A percentile compares a stretch with the other conserved stretches of the same genome.
Evolutionary conservation across 2,113 vertebrate genomes (phyloP).

Genomic region (Hucho hucho): DNA sequence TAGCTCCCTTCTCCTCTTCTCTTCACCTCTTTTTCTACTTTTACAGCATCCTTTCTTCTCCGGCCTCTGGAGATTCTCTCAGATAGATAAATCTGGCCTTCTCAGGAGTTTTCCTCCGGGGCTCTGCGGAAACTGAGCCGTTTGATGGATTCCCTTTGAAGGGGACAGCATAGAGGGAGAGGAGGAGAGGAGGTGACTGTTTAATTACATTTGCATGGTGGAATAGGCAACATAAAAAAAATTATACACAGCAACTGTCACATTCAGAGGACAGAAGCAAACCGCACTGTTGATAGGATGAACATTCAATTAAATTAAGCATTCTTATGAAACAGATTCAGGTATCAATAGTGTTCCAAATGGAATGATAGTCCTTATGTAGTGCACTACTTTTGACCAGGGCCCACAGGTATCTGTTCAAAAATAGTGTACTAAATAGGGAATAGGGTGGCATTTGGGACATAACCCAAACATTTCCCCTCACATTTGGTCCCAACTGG

Average conservation of each 20-base stretch:
- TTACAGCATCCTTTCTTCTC: conserved; percentile 27
- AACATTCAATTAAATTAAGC: background rate
- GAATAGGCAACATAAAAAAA: background rate
- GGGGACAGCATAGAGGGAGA: conserved; percentile 16
- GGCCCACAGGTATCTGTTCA: no score
- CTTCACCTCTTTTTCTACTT: conserved; percentile 18
- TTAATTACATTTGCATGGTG: background rate
- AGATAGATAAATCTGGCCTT: conserved; percentile 10
- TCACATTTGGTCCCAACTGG: no score
- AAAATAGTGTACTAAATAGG: no score
- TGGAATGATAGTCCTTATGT: no score
- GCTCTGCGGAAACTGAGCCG: conserved; percentile 74
- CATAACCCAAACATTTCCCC: no score
- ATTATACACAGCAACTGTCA: background rate
- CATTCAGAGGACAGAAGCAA: background rate
- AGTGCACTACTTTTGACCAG: no score
- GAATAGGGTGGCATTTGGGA: no score
- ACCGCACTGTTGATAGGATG: background rate
- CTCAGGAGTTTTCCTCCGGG: conserved; percentile 76
- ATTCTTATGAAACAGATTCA: no score
- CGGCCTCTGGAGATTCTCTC: conserved; percentile 15
- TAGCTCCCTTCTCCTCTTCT: conserved; percentile 19
- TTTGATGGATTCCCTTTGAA: conserved; percentile 76
- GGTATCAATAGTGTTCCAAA: no score
- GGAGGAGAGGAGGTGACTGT: background rate